Evolutionary conservation across 2,888 invertebrate genomes (phyloP).

Genomic region (Aspidiotus rigidus): DNA sequence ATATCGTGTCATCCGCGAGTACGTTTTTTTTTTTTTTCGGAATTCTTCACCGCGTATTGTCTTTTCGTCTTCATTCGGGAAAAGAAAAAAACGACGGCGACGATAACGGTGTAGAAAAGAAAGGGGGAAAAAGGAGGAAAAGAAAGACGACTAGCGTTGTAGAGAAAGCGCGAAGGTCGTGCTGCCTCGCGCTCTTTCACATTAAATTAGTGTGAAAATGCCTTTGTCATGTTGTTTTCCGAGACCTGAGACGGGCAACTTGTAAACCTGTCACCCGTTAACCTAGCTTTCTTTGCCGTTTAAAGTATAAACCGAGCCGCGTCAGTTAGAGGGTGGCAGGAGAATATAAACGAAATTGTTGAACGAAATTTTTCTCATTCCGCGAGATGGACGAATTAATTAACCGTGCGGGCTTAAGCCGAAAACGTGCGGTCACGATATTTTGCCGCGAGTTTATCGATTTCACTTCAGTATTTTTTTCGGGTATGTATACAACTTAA

Average conservation of each 20-base stretch:
- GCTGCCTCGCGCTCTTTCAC: background rate
- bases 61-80: no score
- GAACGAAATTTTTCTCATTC: constrained; percentile 1
- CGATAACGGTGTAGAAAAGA: no score
- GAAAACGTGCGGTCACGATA: background rate
- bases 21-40: no score
- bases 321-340: background rate
- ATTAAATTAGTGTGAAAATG: constrained; percentile 25
- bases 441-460: background rate
- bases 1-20: no score
- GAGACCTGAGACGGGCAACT: constrained; percentile 20
- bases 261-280: constrained; percentile 29
- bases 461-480: background rate
- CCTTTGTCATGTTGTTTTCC: constrained; percentile 24
- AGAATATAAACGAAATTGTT: background rate
- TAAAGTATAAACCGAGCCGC: constrained; percentile 9
- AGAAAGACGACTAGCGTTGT: no score
- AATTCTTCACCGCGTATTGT: no score
- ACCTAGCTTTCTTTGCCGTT: constrained; percentile 27
- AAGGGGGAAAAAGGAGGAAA: no score
- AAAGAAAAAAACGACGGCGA: no score
- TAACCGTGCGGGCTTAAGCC: background rate
- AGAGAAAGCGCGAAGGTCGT: no score
- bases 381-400: background rate
- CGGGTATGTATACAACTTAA: background rate